Base-by-base conservation (phyloP, 2,888 invertebrate species). In the Epinotia bilunana region DNA sequence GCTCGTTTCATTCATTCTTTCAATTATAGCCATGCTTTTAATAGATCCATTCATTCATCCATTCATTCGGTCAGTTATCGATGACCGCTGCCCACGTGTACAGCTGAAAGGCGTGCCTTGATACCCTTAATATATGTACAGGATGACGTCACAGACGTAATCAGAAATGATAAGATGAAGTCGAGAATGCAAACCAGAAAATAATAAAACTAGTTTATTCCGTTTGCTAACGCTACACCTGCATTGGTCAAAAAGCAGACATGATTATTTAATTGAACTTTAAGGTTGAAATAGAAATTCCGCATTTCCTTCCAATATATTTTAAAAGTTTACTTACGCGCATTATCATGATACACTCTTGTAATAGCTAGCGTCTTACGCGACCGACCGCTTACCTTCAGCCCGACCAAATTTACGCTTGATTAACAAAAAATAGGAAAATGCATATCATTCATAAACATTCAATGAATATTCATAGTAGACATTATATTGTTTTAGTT, bases 61-160 rank as follows among this genome's bases (percentile, higher is more conserved):
- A 74, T 74, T 69, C 62, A 55, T 58, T 69, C 68, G 73, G 65
- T 67, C 67, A 73, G 69, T 64, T 57, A 74, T 74, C 74, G 74
- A 74, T 74, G 70, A 71, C 71, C 65, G 57, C 46, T 33, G 20
- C 20, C 62, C 55, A 60, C 43, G 46, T 46, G 43, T 60, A 74
- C 63, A 74, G 64, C 64, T 71, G 46, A 64, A 69, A 64, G 71
- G 64, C 74, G 70, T 74, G 62, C 23, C 70, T 74, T 18, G 46
- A 64, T 20, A 39, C 57, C 11, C n/a, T 23, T 16, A 3, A 23
- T n/a, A 16, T 43, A 23, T n/a, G 11, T 43, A 20, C 39, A 68
- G 57, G 20, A 0, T 68, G 33, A 57, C 57, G 57, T 39, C 9
- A 3, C 3, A 49, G 16, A 9, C 1, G 11, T 28, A 20, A 46